Conservation (phyloP, 2,888 invertebrate genomes). For the Neria commutata region DNA sequence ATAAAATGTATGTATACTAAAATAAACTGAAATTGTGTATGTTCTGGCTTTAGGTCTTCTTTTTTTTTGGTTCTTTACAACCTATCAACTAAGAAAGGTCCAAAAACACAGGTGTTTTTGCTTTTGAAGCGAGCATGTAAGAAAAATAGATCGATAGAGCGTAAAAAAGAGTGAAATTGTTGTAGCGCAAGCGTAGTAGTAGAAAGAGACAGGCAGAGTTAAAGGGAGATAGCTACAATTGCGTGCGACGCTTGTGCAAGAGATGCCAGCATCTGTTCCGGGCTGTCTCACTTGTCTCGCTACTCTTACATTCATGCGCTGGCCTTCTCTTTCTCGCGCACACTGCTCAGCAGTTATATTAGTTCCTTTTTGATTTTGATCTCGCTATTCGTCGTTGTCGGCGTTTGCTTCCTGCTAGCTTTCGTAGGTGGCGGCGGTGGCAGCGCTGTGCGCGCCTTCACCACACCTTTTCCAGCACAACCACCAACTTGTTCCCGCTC, state of each 20-base stretch:
- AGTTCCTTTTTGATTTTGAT: slow-evolving; percentile 55
- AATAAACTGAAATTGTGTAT: slow-evolving; percentile 1
- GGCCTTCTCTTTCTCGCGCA: slow-evolving; percentile 1
- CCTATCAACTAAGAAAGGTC: not conserved
- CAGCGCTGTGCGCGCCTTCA: slow-evolving; percentile 20
- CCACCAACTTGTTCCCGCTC: slow-evolving; percentile 21
- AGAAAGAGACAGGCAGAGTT: too few relatives aligned
- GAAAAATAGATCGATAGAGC: not conserved
- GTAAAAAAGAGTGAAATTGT: not conserved
- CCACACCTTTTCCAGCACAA: slow-evolving; percentile 31
- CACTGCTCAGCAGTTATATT: slow-evolving; percentile 34
- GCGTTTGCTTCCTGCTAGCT: slow-evolving; percentile 55
- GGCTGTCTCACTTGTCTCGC: too few relatives aligned
- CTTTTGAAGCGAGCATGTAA: not conserved
- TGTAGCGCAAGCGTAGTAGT: not conserved
- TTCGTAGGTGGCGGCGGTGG: slow-evolving; percentile 45
- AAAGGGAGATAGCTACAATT: too few relatives aligned
- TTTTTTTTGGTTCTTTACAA: not conserved
- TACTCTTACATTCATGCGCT: too few relatives aligned
- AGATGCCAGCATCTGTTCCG: too few relatives aligned
- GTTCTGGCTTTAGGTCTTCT: not conserved
- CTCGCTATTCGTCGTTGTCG: slow-evolving; percentile 57
- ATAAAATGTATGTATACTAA: slow-evolving; percentile 23
- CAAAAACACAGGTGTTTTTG: not conserved
- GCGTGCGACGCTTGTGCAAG: too few relatives aligned